Evolutionary conservation across 2,888 invertebrate species (phyloP), one percentile per base, ranked within the genome.

Genomic region (Meandrusa payeni): DNA sequence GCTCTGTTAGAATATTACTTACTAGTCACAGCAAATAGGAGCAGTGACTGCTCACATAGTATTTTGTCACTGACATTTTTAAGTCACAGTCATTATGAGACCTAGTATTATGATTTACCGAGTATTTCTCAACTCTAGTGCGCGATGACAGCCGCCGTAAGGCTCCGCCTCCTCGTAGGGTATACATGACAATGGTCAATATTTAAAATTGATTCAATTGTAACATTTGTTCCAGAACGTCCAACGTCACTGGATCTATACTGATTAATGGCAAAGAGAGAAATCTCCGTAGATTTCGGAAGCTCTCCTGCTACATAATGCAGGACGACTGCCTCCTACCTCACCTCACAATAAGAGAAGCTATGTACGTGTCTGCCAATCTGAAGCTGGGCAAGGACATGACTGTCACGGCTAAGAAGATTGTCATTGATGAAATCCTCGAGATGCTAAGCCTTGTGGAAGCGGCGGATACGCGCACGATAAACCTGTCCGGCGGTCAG

Each of bases 291-390:
- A 89, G 94, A 47, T 98, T 98, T 81, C 92, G 97, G 19, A 97
- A 97, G 75, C 91, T 97, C 79, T 97, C 97, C 6, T 97, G 97
- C 69, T 98, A 98, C 82, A 98, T 98, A 57, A 98, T 98, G 97
- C 98, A 98, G 73, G 96, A 96, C 64, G 96, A 96, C 74, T 93
- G 95, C 51, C 83, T 97, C 1, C 90, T 97, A 37, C 96, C 96
- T 1, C 96, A 97, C 72, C 89, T 98, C 15, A 95, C 96, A 0
- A 97, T 98, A 13, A 91, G 90, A 59, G 98, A 98, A 80, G 94
- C 97, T 17, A 96, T 98, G 95, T 93, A 93, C 75, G 96, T 97
- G 2, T 95, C 98, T 0, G 97, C 97, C 5, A 96, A 97, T 78
- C 90, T 98, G 20, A 98, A 98, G 83, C 89, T 98, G 38, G 95